Evolutionary conservation across 1,140 invertebrate genomes (phyloP).

Genomic region (Tetranychus cinnabarinus): DNA sequence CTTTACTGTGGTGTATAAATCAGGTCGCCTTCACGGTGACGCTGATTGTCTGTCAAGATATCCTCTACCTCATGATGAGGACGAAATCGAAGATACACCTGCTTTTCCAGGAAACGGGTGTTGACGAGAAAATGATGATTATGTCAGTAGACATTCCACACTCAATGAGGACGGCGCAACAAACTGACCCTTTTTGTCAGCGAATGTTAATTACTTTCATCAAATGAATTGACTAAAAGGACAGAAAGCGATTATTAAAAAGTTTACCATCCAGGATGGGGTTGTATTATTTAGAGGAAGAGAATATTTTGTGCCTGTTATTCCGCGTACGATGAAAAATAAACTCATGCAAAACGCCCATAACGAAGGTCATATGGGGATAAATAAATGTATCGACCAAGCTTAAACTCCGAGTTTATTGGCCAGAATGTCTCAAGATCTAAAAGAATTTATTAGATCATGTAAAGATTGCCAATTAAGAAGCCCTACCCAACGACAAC

Average conservation of each 20-base stretch:
- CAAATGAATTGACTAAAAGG: background rate
- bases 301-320: background rate
- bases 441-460: too few species aligned
- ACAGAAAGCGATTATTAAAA: background rate
- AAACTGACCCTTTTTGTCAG: background rate
- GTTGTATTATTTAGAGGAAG: background rate
- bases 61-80: background rate
- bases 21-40: conserved; percentile 2
- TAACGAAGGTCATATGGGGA: background rate
- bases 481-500: too few species aligned
- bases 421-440: background rate
- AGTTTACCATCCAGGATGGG: background rate
- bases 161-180: background rate
- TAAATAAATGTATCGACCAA: background rate
- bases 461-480: too few species aligned
- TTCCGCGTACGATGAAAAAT: background rate
- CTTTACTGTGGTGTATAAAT: conserved; percentile 4
- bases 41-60: background rate
- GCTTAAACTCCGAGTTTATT: background rate
- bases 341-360: background rate
- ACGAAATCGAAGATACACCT: background rate
- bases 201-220: background rate
- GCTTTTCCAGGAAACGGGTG: background rate
- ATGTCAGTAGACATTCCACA: background rate
- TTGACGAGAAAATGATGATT: too few species aligned